Base-by-base conservation (phyloP, 2,797 vertebrate genomes). In the Aplochiton taeniatus region DNA sequence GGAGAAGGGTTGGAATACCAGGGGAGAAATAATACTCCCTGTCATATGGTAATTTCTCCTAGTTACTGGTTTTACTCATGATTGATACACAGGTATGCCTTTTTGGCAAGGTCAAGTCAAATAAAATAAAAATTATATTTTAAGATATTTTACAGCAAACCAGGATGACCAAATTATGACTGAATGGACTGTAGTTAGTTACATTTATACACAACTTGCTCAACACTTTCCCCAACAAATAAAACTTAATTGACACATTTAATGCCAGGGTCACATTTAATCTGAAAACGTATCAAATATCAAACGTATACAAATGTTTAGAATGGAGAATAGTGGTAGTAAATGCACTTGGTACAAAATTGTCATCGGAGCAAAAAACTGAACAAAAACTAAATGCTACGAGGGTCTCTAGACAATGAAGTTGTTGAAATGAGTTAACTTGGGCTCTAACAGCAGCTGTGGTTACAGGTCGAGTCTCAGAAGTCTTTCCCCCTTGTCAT, bases 231-330 rank as follows among this genome's bases (percentile, higher is more conserved):
- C 20, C 54, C 14, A 57, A 48, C 31, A 51, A 62, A 62, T 62
- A 89, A 94, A 90, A 86, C 88, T 79, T 86, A 90, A 75, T 81
- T 86, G 75, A 83, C 78, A 74, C 54, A 76, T 88, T 88, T 87
- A 88, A 95, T 95, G 94, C 94, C 94, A 96, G 94, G 94, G 93
- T 96, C 94, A 95, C 93, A 94, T 97, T 98, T 97, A 97, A 98
- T 98, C 95, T 93, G 94, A 95, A 90, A 96, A 95, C 91, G 90
- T 89, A 88, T 88, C 84, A 90, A 95, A 94, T 95, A 94, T 93
- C 90, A 94, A 94, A 95, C 94, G 94, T 95, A 95, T 97, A 96
- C 95, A 98, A 97, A 98, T 95, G 94, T 94, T 96, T 94, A 94
- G 93, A 95, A 95, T 95, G 93, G 93, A 92, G 88, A 91, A 95